Percentiles rank a stretch among this genome's conserved stretches.
Conservation (phyloP, 2,113 vertebrate genomes). For the Shinisaurus crocodilurus region DNA sequence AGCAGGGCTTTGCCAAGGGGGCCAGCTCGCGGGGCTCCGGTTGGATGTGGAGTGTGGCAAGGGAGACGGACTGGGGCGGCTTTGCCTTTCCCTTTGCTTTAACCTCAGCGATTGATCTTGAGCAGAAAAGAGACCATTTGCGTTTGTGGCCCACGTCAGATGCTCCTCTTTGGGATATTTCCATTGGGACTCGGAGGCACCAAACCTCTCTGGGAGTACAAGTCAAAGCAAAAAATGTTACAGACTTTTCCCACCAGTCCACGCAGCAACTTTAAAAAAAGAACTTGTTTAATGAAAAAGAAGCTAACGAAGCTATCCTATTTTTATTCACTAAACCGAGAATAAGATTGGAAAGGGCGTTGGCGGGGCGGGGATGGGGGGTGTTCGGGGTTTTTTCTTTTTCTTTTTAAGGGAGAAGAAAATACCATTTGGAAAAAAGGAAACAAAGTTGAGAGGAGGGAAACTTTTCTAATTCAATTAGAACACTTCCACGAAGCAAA, state of each 20-base stretch:
- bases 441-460: neutral
- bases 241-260: slow-evolving; percentile 65
- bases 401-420: neutral
- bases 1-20: slow-evolving; percentile 68
- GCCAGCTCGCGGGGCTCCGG: slow-evolving; percentile 71
- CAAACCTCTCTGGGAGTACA: slow-evolving; percentile 67
- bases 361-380: neutral
- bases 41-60: slow-evolving; percentile 69
- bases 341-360: slow-evolving; percentile 32
- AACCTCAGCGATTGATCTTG: slow-evolving; percentile 75
- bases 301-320: slow-evolving; percentile 74
- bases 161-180: slow-evolving; percentile 77
- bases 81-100: slow-evolving; percentile 37
- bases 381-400: neutral
- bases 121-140: slow-evolving; percentile 67
- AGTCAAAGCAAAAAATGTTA: slow-evolving; percentile 69
- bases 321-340: slow-evolving; percentile 76
- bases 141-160: slow-evolving; percentile 67
- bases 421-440: neutral
- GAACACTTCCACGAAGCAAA: slow-evolving; percentile 63
- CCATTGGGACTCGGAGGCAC: slow-evolving; percentile 74
- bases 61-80: slow-evolving; percentile 52
- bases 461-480: slow-evolving; percentile 62
- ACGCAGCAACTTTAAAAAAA: slow-evolving; percentile 69
- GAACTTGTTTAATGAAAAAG: slow-evolving; percentile 58